Base-by-base conservation (phyloP, 1,140 invertebrate genomes). In the Protaetia brevitarsis region DNA sequence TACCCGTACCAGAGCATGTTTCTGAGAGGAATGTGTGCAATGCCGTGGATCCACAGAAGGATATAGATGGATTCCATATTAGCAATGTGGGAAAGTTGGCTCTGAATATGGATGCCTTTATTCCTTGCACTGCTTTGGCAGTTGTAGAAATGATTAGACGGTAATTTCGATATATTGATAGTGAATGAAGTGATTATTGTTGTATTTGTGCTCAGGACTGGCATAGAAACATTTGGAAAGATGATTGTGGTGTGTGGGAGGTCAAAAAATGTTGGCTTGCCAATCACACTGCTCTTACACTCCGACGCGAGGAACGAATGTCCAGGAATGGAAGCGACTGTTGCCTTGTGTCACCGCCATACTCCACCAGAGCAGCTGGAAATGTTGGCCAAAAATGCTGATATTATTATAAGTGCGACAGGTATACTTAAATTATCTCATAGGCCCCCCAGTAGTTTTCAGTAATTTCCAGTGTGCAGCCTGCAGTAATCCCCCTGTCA, bases 51-150 rank as follows among this genome's bases (percentile, higher is more conserved):
- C 90, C 90, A 0, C 79, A 82, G 0, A 97, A 97, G 80, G 94
- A 97, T 85, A 93, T 97, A 0, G 95, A 96, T 82, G 94, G 94
- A 27, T 96, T 96, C 72, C 89, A 92, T 76, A 85, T 87, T 63
- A 78, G 82, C n/a, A 94, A 94, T 79, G 81, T 93, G 58, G 93
- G 92, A 29, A 86, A 86, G 68, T 78, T 95, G 21, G 87, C 87
- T 68, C 76, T 89, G 13, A 91, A 93, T 76, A 87, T 88, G 81
- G 71, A 77, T 59, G 84, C 88, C n/a, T 84, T 95, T 64, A 82
- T 93, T 19, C 93, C 94, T n/a, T 92, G 92, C 2, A 96, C 94
- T 59, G 89, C 93, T 1, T 79, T 92, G 23, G 94, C 87, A 68
- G 90, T 96, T 13, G 84, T 87, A 68, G 88, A 93, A 79, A 82